Base-by-base conservation (phyloP, 1,140 invertebrate species). In the Scaptomyza montana region DNA sequence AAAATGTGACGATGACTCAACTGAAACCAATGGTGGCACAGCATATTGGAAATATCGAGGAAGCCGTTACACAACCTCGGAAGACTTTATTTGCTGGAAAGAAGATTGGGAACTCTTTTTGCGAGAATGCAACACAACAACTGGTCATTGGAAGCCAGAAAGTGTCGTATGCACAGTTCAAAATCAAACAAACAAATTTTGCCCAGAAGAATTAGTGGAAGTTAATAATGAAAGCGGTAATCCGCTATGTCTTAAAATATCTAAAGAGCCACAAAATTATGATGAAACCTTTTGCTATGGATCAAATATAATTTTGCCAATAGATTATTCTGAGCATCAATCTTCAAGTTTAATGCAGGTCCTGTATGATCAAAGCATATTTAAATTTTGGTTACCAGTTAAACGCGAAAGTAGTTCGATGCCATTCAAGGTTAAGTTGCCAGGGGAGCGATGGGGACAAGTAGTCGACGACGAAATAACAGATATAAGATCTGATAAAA, bases 301-400 rank as follows among this genome's bases (percentile, higher is more conserved):
- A 0, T 91, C 84, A 19, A 63, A 71, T 53, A 68, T 57, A 25
- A 59, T 91, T 25, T 45, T 54, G 39, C 28, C 54, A 16, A 33
- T 57, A 0, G 57, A 87, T 53, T 64, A 72, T 25, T 74, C 13
- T 8, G 43, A 50, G n/a, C 16, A 54, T 5, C 67, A 21, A 43
- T 28, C 21, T 9, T 5, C 2, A 7, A 46, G 3, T 25, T 10
- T 84, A n/a, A 30, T 13, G 8, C 5, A 43, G 7, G 53, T 64
- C 30, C 12, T 84, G 5, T 6, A 13, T 2, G 56, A 78, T 10
- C 64, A 30, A 25, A 78, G 84, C 13, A 77, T 82, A 13, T 68
- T 33, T 0, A 33, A 69, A 5, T 82, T 82, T 51, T 92, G 92
- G 92, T 41, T 92, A 13, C 91, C 90, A 13, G 57, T 78, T 43